These are phyloP conservation scores for Agelas oroides DNA, from an alignment of 37 sponge, comb jelly and placozoan genomes.

Conservation along the genomic window DNA sequence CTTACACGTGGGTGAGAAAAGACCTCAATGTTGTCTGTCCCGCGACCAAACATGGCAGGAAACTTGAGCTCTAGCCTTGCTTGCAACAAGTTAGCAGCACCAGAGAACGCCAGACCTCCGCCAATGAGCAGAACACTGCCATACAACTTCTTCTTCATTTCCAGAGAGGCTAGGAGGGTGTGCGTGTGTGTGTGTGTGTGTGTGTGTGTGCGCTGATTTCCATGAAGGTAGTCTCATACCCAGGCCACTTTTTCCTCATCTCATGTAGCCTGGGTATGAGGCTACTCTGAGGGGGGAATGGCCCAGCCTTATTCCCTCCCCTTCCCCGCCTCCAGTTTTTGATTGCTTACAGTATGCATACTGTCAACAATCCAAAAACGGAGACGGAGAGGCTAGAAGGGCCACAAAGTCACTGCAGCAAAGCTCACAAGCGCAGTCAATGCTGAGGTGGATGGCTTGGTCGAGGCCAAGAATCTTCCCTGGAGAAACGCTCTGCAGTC, in stretches of 20 bases:
- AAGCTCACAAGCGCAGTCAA: slow-evolving; percentile 85
- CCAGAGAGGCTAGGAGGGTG: slow-evolving; percentile 54
- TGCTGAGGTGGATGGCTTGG: slow-evolving; percentile 85
- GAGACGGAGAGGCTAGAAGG: too few species aligned
- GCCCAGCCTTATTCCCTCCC: too few species aligned
- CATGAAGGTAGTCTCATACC: too few species aligned
- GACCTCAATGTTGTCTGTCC: slow-evolving; percentile 67
- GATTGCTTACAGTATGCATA: too few species aligned
- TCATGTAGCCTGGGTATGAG: too few species aligned
- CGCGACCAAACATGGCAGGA: slow-evolving; percentile 37
- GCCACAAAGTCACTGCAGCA: too few species aligned
- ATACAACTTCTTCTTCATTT: slow-evolving; percentile 87
- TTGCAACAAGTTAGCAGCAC: slow-evolving; percentile 70
- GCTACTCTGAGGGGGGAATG: too few species aligned
- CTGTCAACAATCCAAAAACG: too few species aligned
- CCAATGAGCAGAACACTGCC: slow-evolving; percentile 84
- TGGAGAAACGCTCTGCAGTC: slow-evolving; percentile 23
- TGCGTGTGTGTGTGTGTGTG: too few species aligned
- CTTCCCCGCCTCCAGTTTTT: too few species aligned
- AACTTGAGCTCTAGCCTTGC: slow-evolving; percentile 57
- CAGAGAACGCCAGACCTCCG: slow-evolving; percentile 78
- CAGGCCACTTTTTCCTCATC: too few species aligned
- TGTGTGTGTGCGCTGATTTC: too few species aligned
- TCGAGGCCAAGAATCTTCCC: slow-evolving; percentile 74
- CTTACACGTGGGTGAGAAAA: slow-evolving; percentile 80